These are phyloP conservation scores for Poecilia velifera DNA, from an alignment of 2,797 vertebrate species.

Conservation along the genomic window DNA sequence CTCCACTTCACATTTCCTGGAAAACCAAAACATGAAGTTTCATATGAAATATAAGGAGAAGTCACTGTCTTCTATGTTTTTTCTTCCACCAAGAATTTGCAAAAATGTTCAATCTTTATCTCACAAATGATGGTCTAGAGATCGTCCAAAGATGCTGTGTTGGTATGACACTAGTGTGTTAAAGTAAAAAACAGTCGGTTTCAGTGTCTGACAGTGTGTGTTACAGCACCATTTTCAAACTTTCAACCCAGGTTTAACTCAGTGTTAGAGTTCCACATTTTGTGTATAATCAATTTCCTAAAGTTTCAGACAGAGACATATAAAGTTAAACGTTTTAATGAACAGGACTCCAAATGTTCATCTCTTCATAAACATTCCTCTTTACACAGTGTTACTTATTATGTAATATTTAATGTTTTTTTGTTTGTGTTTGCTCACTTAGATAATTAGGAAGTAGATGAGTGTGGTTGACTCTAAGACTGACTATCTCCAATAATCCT, in stretches of 20 bases:
- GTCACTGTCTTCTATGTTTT: not conserved
- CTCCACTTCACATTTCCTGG: not conserved
- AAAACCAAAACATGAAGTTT: not conserved
- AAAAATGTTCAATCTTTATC: not conserved
- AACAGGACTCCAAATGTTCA: not conserved
- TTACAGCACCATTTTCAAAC: not conserved
- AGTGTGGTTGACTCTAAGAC: not conserved
- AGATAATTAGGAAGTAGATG: no score
- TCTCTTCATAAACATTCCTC: not conserved
- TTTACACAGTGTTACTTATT: not conserved
- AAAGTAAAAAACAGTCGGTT: no score
- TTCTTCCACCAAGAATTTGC: no score
- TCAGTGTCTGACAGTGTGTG: no score
- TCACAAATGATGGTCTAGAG: not conserved
- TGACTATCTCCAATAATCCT: not conserved
- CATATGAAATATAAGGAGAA: not conserved
- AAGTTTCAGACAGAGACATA: no score
- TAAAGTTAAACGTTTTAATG: not conserved
- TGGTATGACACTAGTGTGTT: fast-evolving
- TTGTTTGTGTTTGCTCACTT: not conserved
- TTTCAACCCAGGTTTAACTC: not conserved
- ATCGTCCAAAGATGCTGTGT: not conserved
- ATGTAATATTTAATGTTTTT: no score
- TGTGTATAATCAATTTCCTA: no score
- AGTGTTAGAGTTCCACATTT: no score